phyloP scores from a whole-genome alignment of 2,797 vertebrate species.

The Prunella strophiata region DNA sequence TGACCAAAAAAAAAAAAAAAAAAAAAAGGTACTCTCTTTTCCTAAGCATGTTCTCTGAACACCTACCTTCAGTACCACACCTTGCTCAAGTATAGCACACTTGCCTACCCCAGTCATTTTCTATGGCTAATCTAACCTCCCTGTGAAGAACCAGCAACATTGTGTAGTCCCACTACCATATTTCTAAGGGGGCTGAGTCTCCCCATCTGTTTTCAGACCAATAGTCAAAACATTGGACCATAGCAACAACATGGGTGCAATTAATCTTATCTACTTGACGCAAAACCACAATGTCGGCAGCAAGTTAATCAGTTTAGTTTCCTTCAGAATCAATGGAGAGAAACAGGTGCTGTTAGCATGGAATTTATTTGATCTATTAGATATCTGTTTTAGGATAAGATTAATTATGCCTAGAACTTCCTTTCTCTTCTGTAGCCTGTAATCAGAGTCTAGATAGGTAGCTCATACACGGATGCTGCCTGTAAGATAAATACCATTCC shows the following conservation, averaged over 20 bases:
- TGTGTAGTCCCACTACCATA: not conserved
- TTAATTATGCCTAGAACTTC: not conserved
- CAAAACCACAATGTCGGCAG: not conserved
- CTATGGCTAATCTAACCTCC: not conserved
- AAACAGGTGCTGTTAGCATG: not conserved
- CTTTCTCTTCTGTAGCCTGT: not conserved
- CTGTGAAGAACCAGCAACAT: not conserved
- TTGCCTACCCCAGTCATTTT: not conserved
- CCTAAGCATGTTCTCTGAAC: not conserved
- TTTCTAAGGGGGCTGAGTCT: not conserved
- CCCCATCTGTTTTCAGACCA: not conserved
- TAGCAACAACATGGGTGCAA: not conserved
- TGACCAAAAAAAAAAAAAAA: not conserved
- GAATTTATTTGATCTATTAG: slow-evolving; percentile 13
- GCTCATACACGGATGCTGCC: not conserved
- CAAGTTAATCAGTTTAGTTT: not conserved
- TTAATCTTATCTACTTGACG: not conserved
- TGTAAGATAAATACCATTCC: not conserved
- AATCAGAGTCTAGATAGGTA: not conserved
- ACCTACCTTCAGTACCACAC: not conserved
- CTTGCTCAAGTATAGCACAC: not conserved
- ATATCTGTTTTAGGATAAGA: not conserved
- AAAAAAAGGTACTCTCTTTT: not conserved
- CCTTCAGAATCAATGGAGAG: not conserved
- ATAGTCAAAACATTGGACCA: not conserved